Conservation (phyloP, 2,113 vertebrate species). For the Tinamus guttatus region DNA sequence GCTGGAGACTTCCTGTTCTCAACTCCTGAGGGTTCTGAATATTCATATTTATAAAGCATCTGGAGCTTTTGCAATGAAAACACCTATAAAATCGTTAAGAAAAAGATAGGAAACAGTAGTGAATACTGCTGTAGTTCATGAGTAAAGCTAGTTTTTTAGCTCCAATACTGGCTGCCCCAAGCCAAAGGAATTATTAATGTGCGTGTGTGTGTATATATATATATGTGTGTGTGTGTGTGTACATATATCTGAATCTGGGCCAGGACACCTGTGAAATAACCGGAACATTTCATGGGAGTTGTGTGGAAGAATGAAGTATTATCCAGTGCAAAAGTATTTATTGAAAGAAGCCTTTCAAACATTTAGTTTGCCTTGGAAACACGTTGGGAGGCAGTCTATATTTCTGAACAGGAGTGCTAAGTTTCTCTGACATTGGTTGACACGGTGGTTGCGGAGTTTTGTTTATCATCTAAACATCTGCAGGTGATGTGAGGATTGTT, state of each 20-base stretch:
- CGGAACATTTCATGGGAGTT: background rate
- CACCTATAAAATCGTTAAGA: background rate
- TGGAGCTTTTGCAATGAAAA: background rate
- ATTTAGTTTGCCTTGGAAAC: conserved; percentile 32
- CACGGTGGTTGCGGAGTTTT: conserved; percentile 1
- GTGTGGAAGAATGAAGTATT: background rate
- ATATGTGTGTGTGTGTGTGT: no score
- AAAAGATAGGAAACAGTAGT: background rate
- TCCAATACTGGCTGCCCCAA: background rate
- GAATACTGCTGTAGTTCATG: background rate
- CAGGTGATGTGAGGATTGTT: conserved; percentile 59
- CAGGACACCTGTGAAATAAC: background rate
- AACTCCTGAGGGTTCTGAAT: background rate
- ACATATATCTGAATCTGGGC: background rate
- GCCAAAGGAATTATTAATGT: background rate
- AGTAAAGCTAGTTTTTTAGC: background rate
- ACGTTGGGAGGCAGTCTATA: background rate
- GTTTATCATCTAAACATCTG: conserved; percentile 62
- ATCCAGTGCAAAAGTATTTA: background rate
- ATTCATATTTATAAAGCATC: background rate
- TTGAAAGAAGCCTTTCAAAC: conserved; percentile 12
- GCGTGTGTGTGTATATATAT: no score
- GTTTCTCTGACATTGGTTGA: conserved; percentile 11
- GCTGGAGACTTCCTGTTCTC: background rate
- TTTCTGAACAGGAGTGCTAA: background rate